Evolutionary conservation across 2,113 vertebrate genomes (phyloP), one percentile per base, ranked within the genome.

Genomic region (Pterophyllum scalare): DNA sequence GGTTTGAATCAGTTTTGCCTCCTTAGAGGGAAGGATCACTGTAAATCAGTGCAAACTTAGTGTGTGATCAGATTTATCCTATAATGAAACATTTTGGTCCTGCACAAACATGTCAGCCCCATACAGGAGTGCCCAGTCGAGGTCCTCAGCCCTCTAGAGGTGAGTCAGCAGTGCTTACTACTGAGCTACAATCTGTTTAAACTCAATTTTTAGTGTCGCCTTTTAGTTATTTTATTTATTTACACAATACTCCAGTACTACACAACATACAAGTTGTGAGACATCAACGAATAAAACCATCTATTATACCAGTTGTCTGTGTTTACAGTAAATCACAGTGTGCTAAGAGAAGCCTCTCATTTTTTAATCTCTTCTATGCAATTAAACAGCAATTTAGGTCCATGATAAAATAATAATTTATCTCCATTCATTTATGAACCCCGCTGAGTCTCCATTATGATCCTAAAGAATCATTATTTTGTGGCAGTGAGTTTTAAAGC

Each of bases 401-500:
- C 61, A 88, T 80, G 15, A 65, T 89, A 59, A 59, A 49, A 89
- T 90, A 82, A 81, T 80, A 35, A 79, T 76, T 77, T 75, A 74
- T 87, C 80, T 81, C 33, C 33, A 88, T 83, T 77, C 1, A 78
- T 88, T 87, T 82, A 80, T 77, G n/a, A 43, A 10, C 54, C 86
- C 85, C 20, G 10, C 81, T 79, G 81, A 75, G 79, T 72, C 64
- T 65, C 49, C 83, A 85, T 86, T 52, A 79, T 70, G 13, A 28
- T 65, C 14, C 78, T 79, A 61, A 88, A 83, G 49, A 82, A 65
- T 75, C 13, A 85, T 88, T 87, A 90, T 80, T 88, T 82, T 82
- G 59, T 7, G 6, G 24, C 60, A 75, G 75, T 75, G 70, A 81
- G 24, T 79, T 86, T 33, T 59, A 65, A 22, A 49, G 72, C 33